These are phyloP conservation scores for Diaprepes abbreviatus DNA, from an alignment of 2,888 invertebrate species.

Conservation along the genomic window DNA sequence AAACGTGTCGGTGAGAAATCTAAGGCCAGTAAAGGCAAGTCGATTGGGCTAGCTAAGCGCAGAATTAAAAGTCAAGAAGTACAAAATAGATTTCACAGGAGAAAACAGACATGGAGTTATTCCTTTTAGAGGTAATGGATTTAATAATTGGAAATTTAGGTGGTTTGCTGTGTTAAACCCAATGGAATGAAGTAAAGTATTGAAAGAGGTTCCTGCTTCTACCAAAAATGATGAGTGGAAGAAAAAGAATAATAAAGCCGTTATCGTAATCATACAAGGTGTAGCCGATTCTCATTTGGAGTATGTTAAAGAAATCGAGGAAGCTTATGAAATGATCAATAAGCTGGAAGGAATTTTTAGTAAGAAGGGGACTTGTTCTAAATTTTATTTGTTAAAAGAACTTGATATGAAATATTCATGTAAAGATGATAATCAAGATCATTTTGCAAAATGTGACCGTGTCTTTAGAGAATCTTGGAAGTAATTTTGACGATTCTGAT, in stretches of 20 bases:
- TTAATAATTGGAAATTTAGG: not conserved
- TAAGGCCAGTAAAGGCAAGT: no score
- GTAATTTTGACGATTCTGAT: no score
- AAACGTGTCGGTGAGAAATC: no score
- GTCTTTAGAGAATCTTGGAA: no score
- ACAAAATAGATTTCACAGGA: no score
- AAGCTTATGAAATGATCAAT: conserved; percentile 42
- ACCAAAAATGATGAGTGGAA: conserved; percentile 26
- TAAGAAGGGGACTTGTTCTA: conserved; percentile 62
- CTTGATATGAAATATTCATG: no score
- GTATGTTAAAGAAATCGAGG: conserved; percentile 46
- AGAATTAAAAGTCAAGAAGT: no score
- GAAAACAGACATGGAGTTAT: not conserved
- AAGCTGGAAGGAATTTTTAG: conserved; percentile 45
- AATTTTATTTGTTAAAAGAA: no score
- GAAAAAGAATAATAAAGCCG: conserved; percentile 44
- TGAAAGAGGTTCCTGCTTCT: not conserved
- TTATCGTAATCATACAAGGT: conserved; percentile 46
- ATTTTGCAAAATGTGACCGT: no score
- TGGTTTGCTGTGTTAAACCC: not conserved
- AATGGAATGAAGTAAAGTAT: not conserved
- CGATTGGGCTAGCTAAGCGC: no score
- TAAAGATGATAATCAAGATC: no score
- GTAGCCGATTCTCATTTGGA: conserved; percentile 48
- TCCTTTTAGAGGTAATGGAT: no score